These are phyloP conservation scores for Montipora sp. DNA, from an alignment of 64 coral and sea anemone species.

Conservation along the genomic window DNA sequence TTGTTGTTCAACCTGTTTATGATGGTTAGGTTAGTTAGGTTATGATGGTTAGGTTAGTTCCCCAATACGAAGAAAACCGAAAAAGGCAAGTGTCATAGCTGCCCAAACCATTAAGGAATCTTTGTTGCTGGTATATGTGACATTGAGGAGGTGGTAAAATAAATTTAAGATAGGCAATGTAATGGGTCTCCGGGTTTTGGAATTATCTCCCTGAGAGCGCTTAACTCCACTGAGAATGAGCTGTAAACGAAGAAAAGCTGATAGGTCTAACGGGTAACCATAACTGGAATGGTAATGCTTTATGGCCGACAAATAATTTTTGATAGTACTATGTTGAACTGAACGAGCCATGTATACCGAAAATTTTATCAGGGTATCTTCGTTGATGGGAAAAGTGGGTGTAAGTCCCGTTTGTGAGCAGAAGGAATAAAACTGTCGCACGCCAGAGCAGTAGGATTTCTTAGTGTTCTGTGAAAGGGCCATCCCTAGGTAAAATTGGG, in stretches of 20 bases:
- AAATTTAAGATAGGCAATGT: background rate
- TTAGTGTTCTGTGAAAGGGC: background rate
- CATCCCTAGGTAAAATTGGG: background rate
- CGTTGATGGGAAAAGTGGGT: background rate
- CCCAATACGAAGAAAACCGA: background rate
- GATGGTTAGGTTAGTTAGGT: no score
- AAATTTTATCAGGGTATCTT: constrained; percentile 40
- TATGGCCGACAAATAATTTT: constrained; percentile 21
- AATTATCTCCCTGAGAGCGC: background rate
- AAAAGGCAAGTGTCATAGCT: constrained; percentile 60
- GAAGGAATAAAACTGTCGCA: background rate
- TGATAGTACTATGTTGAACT: constrained; percentile 26
- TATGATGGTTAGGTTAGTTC: background rate
- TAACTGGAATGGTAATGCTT: background rate
- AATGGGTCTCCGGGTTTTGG: background rate
- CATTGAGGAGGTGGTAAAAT: background rate
- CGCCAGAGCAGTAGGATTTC: background rate
- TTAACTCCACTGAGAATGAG: no score
- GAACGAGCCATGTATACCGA: background rate
- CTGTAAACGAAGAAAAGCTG: background rate
- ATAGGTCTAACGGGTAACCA: background rate
- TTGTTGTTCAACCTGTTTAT: no score
- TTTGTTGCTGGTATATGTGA: background rate
- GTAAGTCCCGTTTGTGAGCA: background rate
- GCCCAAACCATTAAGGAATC: constrained; percentile 41